A percentile compares a stretch with the other conserved stretches of the same genome.
phyloP scores from a whole-genome alignment of 2,888 invertebrate genomes.

The Pemphredon lugubris region DNA sequence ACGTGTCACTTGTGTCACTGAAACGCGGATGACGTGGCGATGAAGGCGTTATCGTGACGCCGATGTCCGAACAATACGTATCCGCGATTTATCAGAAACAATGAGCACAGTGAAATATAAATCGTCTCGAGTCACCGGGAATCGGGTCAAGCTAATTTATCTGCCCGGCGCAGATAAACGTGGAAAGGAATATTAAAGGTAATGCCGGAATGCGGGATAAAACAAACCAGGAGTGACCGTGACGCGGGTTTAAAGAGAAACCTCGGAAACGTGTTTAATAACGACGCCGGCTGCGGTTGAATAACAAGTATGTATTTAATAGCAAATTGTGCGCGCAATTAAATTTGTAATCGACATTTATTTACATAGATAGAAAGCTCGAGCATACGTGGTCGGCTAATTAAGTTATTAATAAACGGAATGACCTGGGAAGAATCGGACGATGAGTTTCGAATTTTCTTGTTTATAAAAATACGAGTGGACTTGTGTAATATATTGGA shows the following conservation, averaged over 20 bases:
- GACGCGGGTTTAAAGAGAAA: neutral
- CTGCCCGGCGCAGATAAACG: neutral
- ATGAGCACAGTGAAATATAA: neutral
- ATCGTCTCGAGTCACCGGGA: neutral
- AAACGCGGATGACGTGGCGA: too few relatives aligned
- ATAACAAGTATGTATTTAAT: neutral
- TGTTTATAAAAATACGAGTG: too few relatives aligned
- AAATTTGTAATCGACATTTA: too few relatives aligned
- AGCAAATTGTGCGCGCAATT: neutral
- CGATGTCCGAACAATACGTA: too few relatives aligned
- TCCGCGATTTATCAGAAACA: conserved; percentile 6
- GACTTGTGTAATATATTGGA: too few relatives aligned
- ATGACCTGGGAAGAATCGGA: too few relatives aligned
- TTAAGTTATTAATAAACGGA: too few relatives aligned
- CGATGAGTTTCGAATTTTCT: too few relatives aligned
- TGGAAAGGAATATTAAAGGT: neutral
- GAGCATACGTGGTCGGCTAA: too few relatives aligned
- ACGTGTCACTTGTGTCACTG: too few relatives aligned
- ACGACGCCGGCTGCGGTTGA: neutral
- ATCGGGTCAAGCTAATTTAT: neutral
- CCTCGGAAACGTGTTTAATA: neutral
- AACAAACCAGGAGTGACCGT: neutral
- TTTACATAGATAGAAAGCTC: too few relatives aligned
- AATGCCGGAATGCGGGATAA: neutral
- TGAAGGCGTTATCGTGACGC: too few relatives aligned